A percentile compares a stretch with the other conserved stretches of the same genome.
Conservation (phyloP, 2,797 vertebrate species). For the Phoxinus dragarum region DNA sequence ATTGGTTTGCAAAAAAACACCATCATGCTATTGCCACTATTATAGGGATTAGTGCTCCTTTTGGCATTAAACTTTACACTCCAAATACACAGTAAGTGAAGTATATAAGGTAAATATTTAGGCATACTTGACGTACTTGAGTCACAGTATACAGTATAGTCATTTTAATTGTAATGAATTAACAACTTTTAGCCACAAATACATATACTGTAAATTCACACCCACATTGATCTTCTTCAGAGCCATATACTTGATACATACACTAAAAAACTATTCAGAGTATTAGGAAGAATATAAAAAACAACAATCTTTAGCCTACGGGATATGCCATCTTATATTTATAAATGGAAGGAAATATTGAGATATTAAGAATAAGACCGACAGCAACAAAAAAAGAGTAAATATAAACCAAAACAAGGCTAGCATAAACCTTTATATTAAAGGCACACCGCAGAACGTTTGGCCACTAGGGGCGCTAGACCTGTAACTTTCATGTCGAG, state of each 20-base stretch:
- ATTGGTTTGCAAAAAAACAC: background rate
- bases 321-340: constrained; percentile 26
- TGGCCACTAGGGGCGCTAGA: no score
- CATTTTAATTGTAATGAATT: background rate
- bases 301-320: background rate
- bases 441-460: no score
- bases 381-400: background rate
- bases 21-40: background rate
- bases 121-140: background rate
- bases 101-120: background rate
- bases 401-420: background rate
- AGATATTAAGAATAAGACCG: background rate
- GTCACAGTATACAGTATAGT: background rate
- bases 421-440: constrained; percentile 1
- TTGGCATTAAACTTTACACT: background rate
- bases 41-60: background rate
- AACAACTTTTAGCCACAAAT: background rate
- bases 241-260: background rate
- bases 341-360: background rate
- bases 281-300: constrained; percentile 25
- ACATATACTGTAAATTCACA: background rate
- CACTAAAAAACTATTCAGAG: background rate
- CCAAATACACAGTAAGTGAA: background rate
- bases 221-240: background rate
- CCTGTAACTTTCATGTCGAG: no score